A percentile compares a stretch with the other conserved stretches of the same genome.
Evolutionary conservation across 2,797 vertebrate species (phyloP).

Genomic region (Sebastes wilsoni): DNA sequence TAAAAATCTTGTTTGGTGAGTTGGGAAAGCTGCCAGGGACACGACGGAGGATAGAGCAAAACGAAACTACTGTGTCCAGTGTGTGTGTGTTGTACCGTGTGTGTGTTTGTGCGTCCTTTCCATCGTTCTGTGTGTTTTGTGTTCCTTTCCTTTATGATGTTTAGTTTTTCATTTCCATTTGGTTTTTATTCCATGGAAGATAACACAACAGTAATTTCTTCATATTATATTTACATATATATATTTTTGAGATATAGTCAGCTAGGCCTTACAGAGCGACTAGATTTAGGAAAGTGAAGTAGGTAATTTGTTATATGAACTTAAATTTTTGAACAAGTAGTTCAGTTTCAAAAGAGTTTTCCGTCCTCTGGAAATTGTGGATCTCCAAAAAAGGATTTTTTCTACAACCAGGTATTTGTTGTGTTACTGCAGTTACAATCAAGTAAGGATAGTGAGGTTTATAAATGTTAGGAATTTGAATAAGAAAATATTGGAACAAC

Average conservation of each 20-base stretch:
- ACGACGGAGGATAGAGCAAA: constrained; percentile 39
- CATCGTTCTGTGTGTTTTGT: constrained; percentile 44
- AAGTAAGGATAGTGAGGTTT: not conserved
- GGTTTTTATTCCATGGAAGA: not conserved
- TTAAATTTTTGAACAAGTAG: not conserved
- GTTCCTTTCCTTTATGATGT: constrained; percentile 45
- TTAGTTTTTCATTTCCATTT: constrained; percentile 19
- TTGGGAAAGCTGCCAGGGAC: not conserved
- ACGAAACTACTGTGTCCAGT: constrained; percentile 50
- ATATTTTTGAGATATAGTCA: not conserved
- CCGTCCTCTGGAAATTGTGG: not conserved
- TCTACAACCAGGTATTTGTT: not conserved
- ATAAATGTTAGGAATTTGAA: not conserved
- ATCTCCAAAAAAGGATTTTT: not conserved
- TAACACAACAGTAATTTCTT: not conserved
- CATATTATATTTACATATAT: not conserved
- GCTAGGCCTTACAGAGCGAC: not conserved
- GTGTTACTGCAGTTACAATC: not conserved
- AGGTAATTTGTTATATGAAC: not conserved
- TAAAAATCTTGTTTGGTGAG: not conserved
- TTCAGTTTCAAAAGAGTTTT: not conserved
- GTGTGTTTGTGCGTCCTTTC: constrained; percentile 65
- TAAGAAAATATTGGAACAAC: not conserved
- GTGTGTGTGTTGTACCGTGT: constrained; percentile 36
- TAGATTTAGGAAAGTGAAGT: not conserved